Evolutionary conservation across 2,113 vertebrate species (phyloP), one percentile per base, ranked within the genome.

Genomic region (Pseudolaguvia tuberculata): DNA sequence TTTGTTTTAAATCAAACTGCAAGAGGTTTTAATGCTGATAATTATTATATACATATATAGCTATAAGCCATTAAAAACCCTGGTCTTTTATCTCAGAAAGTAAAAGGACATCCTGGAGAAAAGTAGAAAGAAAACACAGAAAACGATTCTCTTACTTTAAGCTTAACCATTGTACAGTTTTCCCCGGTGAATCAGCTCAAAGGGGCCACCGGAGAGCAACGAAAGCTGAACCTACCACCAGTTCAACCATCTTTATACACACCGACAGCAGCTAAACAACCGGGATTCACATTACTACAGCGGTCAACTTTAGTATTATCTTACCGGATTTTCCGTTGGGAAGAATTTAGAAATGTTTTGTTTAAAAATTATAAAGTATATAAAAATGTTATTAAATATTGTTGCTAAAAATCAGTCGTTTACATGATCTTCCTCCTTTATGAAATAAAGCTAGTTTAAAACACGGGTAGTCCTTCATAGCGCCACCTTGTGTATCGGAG

Each of bases 401-500:
- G 23, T 23, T 21, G 20, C 6, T 70, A 52, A 73, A 0, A 73
- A 63, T 23, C 51, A 11, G 18, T 50, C 20, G 11, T 57, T 48
- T 9, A 56, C 18, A n/a, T 17, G 23, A 17, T 57, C 39, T 35
- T 50, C 18, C 10, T 47, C 55, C 12, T 58, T 68, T 50, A 13
- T 14, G 12, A 42, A 25, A 25, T 59, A 55, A n/a, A 29, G 25
- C 27, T 6, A 3, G 52, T n/a, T 53, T 53, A n/a, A 55, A 65
- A 61, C 48, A 13, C 14, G 20, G 7, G 6, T 25, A 48, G 18
- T 5, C 6, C 0, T 14, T 25, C 51, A 6, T 8, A 75, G 39
- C 61, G 73, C 73, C 73, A 48, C 51, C 63, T 68, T 18, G 25
- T 50, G 73, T 12, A 13, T 11, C 5, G 73, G 73, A 75, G 72